phyloP scores from a whole-genome alignment of 1,140 invertebrate species.

The Cydia amplana region DNA sequence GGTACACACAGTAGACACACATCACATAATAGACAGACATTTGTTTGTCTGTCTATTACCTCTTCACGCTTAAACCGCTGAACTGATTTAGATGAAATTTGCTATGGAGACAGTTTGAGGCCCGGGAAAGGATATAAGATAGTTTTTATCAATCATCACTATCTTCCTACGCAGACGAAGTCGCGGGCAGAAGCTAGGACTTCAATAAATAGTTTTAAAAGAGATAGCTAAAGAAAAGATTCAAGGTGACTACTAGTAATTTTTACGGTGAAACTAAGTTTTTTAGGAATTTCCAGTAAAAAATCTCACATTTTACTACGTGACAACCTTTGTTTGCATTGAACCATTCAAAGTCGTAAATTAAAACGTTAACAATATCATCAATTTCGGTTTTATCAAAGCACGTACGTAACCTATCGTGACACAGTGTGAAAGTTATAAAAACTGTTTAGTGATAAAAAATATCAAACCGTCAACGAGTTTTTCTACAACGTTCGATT shows the following conservation, averaged over 20 bases:
- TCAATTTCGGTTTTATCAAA: neutral
- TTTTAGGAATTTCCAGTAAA: neutral
- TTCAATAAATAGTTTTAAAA: too few species aligned
- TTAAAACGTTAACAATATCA: neutral
- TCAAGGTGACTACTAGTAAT: neutral
- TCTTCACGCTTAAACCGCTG: too few species aligned
- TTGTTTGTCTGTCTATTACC: too few species aligned
- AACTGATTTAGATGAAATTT: too few species aligned
- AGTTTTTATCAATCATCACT: too few species aligned
- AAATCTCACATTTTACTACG: conserved; percentile 4
- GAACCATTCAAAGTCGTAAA: neutral
- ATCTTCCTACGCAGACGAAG: too few species aligned
- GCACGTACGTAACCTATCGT: conserved; percentile 23
- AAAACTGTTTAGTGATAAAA: conserved; percentile 27
- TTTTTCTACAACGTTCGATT: conserved; percentile 4
- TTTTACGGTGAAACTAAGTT: neutral
- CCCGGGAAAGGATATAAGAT: too few species aligned
- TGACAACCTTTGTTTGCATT: neutral
- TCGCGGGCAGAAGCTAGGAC: too few species aligned
- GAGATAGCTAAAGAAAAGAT: neutral
- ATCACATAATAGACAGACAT: too few species aligned
- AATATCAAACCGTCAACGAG: neutral
- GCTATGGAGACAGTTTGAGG: too few species aligned
- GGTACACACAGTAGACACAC: too few species aligned
- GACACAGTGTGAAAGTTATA: conserved; percentile 12